Conservation (phyloP, 1,140 invertebrate genomes). For the Mya arenaria region DNA sequence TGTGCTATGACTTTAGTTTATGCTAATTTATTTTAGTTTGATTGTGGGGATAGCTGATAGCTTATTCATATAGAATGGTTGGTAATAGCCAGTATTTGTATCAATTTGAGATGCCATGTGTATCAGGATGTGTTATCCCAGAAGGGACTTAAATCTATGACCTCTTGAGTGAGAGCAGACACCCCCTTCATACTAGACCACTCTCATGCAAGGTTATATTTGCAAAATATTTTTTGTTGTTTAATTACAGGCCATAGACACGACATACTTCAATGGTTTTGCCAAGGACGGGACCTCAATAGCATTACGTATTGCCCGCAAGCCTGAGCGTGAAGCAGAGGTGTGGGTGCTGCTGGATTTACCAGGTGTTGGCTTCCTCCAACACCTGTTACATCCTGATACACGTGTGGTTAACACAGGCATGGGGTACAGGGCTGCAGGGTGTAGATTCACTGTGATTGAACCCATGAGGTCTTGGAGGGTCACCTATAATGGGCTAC, state of each 20-base stretch:
- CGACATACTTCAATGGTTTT: slow-evolving; percentile 66
- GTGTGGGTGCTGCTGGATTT: slow-evolving; percentile 68
- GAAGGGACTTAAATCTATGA: too few relatives aligned
- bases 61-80: too few relatives aligned
- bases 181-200: too few relatives aligned
- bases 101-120: too few relatives aligned
- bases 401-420: slow-evolving; percentile 74
- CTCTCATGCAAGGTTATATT: too few relatives aligned
- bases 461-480: slow-evolving; percentile 83
- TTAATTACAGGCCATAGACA: slow-evolving; percentile 73
- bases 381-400: slow-evolving; percentile 80
- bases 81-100: too few relatives aligned
- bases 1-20: too few relatives aligned
- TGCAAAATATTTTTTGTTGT: too few relatives aligned
- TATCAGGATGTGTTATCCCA: too few relatives aligned
- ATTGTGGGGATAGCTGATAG: too few relatives aligned
- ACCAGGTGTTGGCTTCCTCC: slow-evolving; percentile 64
- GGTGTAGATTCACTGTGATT: slow-evolving; percentile 83
- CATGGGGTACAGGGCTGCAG: slow-evolving; percentile 82
- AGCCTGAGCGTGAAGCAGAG: slow-evolving; percentile 59
- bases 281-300: slow-evolving; percentile 59
- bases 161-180: too few relatives aligned
- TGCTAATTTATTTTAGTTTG: too few relatives aligned
- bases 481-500: slow-evolving; percentile 85
- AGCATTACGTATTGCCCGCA: slow-evolving; percentile 59